Evolutionary conservation across 2,888 invertebrate species (phyloP).

Genomic region (Apodemia zela): DNA sequence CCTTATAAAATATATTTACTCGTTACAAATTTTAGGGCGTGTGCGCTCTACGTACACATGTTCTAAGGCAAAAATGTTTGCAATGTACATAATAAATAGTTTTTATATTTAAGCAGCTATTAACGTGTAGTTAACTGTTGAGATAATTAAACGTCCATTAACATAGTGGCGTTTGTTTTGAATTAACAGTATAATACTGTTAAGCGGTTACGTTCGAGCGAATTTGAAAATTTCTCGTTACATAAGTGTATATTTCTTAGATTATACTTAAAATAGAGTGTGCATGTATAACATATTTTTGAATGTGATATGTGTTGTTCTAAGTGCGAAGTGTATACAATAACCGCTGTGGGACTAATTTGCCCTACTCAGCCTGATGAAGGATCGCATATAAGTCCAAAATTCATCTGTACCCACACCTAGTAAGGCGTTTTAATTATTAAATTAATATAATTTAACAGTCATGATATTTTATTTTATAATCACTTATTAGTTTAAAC

Average conservation of each 20-base stretch:
- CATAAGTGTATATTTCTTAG: conserved; percentile 2
- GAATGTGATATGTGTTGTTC: no score
- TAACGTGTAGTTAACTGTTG: conserved; percentile 13
- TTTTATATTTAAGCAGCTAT: conserved; percentile 8
- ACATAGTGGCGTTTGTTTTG: conserved; percentile 8
- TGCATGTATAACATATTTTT: neutral
- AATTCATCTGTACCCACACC: no score
- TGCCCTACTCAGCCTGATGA: no score
- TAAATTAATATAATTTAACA: no score
- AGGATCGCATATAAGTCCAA: no score
- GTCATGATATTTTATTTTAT: no score
- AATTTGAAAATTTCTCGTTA: conserved; percentile 7
- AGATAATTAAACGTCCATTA: conserved; percentile 12
- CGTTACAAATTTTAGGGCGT: neutral
- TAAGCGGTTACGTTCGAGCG: conserved; percentile 6
- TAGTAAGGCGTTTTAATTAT: no score
- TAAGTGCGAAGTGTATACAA: no score
- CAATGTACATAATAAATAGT: neutral
- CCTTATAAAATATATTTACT: no score
- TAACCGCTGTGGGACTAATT: no score
- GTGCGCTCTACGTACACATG: neutral
- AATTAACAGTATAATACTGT: conserved; percentile 13
- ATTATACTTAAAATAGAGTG: neutral
- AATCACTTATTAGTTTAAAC: no score
- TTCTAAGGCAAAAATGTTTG: neutral